Evolutionary conservation across 1,140 invertebrate species (phyloP), one percentile per base, ranked within the genome.

Genomic region (Drosophila pruinosa): DNA sequence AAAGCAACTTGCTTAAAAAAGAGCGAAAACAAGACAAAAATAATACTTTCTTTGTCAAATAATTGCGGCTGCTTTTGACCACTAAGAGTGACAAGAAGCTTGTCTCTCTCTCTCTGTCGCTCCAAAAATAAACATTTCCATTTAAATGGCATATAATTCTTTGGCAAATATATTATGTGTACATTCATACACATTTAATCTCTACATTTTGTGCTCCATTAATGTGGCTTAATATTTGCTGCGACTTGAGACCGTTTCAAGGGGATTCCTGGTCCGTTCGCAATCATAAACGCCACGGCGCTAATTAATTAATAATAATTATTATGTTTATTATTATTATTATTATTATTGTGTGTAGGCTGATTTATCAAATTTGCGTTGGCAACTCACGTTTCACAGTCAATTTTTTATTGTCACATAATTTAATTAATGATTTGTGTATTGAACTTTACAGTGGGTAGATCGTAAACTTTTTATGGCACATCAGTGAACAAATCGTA

Each of bases 401-500:
- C 41, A 34, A 47, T 78, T 56, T 70, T 79, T 85, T 85, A 85
- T 76, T 85, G 80, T 85, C 80, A 80, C 47, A 78, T 79, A 62
- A 68, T 85, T 85, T 79, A 85, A 85, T 85, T 79, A 85, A 77
- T 85, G 80, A 79, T 79, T 75, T 56, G 61, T 59, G 56, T 50
- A 24, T 54, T 54, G 39, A 68, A 79, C 56, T 64, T 71, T 21
- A 41, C 48, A 58, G 47, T 56, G 48, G 31, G 39, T 21, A 26
- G 7, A 31, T 31, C 8, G 48, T 26, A 43, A 47, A 56, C 17
- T 15, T 31, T 45, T 38, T 48, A 58, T 58, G 22, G n/a, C 56
- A 14, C 22, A 24, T 15, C 19, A 47, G 4, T 0, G 6, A 43
- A 31, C 8, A 31, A 31, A 31, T 8, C 28, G 8, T 31, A 10